Base-by-base conservation (phyloP, 1,140 invertebrate species). In the Yoshiicerus persimilis region DNA sequence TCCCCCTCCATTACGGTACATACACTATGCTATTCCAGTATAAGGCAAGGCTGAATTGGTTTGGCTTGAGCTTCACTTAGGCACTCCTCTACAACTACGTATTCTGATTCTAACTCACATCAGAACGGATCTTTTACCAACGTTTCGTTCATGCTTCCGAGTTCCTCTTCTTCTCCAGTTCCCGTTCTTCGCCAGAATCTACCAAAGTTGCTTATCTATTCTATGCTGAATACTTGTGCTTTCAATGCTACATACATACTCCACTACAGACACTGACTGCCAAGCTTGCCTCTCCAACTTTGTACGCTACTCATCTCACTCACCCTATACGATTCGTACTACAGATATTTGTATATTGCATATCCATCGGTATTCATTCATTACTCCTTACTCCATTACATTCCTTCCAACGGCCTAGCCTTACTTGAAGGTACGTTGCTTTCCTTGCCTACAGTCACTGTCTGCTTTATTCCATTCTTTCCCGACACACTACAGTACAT, bases 1-100 rank as follows among this genome's bases (percentile, higher is more conserved):
- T 88, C 88, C 87, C 88, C 86, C 85, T 87, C 85, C 85, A 86
- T 87, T 66, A 84, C 30, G 23, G 10, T 84, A 34, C 36, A 56
- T 38, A 34, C 20, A 20, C 13, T 30, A 36, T 77, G 6, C 36
- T 38, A 34, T 36, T 80, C 75, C 47, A n/a, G n/a, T n/a, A 56
- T 16, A n/a, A n/a, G n/a, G n/a, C n/a, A n/a, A n/a, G 47, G 47
- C 47, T 56, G 47, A n/a, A 56, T 56, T 56, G 47, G 47, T 56
- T 56, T 56, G 13, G 13, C 47, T 56, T 4, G 1, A n/a, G 0
- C 47, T 56, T 56, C 47, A 56, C 20, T 56, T n/a, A 16, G 5
- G 6, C 47, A 47, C 41, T 47, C 5, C 41, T 20, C 47, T 56
- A 16, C 47, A 20, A 16, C 4, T 47, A 20, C 41, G 47, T 16